Evolutionary conservation across 2,797 vertebrate genomes (phyloP), one percentile per base, ranked within the genome.

Genomic region (Onychomys torridus): DNA sequence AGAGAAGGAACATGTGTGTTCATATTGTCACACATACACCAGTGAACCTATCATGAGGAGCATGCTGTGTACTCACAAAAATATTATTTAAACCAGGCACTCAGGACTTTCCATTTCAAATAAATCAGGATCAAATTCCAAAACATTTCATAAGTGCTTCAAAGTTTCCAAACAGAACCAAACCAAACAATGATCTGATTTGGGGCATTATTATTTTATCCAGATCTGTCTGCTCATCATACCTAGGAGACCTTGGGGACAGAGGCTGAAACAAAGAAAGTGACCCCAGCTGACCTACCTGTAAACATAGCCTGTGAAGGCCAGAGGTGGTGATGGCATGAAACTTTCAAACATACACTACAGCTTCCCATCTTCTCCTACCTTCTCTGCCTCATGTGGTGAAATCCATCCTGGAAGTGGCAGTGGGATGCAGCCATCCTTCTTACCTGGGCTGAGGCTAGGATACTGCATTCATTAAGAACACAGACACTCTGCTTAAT

Each of bases 401-500:
- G 96, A 97, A 98, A 91, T 95, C 95, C 87, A 43, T 97, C 85
- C 52, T 57, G 27, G 25, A 17, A 97, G 95, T 97, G 98, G 91
- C 97, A 95, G 95, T 75, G 94, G 67, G 43, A 78, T 14, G 71
- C 83, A 95, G 97, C 96, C 97, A 97, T 96, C 94, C 59, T 29
- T 88, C 86, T 97, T 61, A 55, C 25, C 0, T 0, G 17, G 57
- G 19, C 61, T 11, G 75, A 97, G 96, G n/a, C 14, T 96, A 94
- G 0, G 0, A 93, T 89, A 25, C 75, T 93, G 79, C 46, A 37
- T 86, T 27, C 83, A 98, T 82, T 81, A 43, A 78, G 94, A 97
- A 96, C 93, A 96, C 96, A 94, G 78, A 97, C 92, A 92, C 96
- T 94, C 76, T 73, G 95, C 95, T 96, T 95, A 95, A 96, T 97